Conservation (phyloP, 2,113 vertebrate genomes). For the Suricata suricatta region DNA sequence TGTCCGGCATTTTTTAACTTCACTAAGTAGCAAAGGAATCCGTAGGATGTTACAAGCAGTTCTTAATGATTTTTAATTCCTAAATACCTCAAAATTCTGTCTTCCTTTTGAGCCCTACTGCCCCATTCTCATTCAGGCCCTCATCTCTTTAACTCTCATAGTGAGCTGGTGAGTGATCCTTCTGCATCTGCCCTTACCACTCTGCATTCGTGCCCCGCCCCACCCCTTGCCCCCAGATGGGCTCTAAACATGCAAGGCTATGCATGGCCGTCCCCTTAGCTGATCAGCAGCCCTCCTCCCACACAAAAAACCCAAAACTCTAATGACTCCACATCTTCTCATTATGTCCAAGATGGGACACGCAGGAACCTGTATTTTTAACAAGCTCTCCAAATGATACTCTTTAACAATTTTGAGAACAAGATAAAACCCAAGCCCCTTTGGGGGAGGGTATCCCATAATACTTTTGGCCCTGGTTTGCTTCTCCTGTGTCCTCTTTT, state of each 20-base stretch:
- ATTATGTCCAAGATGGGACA: not conserved
- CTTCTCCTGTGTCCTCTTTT: not conserved
- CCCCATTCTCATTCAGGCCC: not conserved
- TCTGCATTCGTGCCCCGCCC: not conserved
- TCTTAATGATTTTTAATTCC: not conserved
- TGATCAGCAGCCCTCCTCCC: not conserved
- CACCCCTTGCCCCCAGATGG: not conserved
- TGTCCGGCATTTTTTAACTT: not conserved
- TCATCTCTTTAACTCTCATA: not conserved
- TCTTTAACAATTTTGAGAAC: not conserved
- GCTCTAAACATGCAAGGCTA: not conserved
- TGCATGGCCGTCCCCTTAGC: not conserved
- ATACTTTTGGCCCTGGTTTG: not conserved
- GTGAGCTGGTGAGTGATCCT: not conserved
- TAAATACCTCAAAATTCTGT: not conserved
- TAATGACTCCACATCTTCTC: not conserved
- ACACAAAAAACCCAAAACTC: not conserved
- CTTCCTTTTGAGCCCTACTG: not conserved
- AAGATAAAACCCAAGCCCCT: not conserved
- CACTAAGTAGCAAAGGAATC: not conserved
- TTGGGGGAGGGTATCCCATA: not conserved
- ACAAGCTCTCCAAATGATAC: not conserved
- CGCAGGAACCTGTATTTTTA: not conserved
- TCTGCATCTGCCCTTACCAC: not conserved
- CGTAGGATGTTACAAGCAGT: not conserved